Base-by-base conservation (phyloP, 37 sponge, comb jelly and placozoan species). In the Chondrilla cf. caribensis region DNA sequence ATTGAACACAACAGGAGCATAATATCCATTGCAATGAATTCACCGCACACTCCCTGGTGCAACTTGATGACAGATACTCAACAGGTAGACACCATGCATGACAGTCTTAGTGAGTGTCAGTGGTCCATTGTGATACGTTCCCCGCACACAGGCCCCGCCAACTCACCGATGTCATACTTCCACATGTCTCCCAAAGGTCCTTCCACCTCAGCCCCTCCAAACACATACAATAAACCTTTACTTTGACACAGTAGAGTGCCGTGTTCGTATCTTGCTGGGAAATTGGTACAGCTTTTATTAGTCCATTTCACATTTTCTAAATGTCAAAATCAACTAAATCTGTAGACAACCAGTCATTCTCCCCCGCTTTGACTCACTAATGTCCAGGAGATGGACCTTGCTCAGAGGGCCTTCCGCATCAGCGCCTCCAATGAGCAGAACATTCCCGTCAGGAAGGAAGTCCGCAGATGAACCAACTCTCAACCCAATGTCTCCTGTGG, bases 261-360 rank as follows among this genome's bases (percentile, higher is more conserved):
- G 54, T 85, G 85, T 47, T 85, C 85, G n/a, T 85, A 85, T 28
- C 85, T 79, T 2, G 85, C 60, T 28, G 79, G 85, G 32, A 85
- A 79, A 24, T 25, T 17, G 35, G 43, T 6, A 40, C 26, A 33
- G 26, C 43, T 77, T n/a, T 41, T 22, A n/a, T 64, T 40, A 18
- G 37, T n/a, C 85, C 85, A 85, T 22, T 8, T 17, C n/a, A 85
- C 19, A 7, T 75, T 58, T 6, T 58, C 84, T 84, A 24, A 6
- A 36, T 19, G 29, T 62, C 22, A 5, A 62, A 62, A 62, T 19
- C 64, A 62, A 62, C 18, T 9, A 29, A 62, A 29, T 15, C 18
- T 29, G 29, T 55, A 62, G 64, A 29, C 15, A 15, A 62, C 29
- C 8, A 19, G 29, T 7, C 29, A 7, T 29, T 7, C 64, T 62